Evolutionary conservation across 1,140 invertebrate genomes (phyloP).

Genomic region (Chymomyza costata): DNA sequence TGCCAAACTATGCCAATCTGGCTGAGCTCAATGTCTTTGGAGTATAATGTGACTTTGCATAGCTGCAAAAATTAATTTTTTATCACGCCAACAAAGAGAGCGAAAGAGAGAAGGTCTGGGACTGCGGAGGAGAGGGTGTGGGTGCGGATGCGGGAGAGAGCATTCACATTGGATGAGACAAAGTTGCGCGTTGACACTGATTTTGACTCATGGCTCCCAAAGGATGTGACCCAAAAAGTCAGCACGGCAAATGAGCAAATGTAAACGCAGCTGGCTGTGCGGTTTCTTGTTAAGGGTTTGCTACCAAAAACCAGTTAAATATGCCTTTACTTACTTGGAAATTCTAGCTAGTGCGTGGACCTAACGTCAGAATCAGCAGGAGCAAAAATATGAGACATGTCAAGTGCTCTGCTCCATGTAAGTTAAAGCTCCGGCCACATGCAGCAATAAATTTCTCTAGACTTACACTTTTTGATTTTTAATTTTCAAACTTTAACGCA

Average conservation of each 20-base stretch:
- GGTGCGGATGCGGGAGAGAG: background rate
- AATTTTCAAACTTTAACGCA: too few species aligned
- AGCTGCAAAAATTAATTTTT: slow-evolving; percentile 64
- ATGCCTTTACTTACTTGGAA: slow-evolving; percentile 15
- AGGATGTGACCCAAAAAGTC: slow-evolving; percentile 71
- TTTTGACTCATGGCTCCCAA: slow-evolving; percentile 70
- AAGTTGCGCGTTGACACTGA: slow-evolving; percentile 68
- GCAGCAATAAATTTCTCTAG: too few species aligned
- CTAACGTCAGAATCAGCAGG: slow-evolving; percentile 25
- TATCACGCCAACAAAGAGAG: slow-evolving; percentile 43
- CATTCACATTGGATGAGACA: background rate
- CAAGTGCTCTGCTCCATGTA: background rate
- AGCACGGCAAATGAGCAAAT: slow-evolving; percentile 68
- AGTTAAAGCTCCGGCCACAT: too few species aligned
- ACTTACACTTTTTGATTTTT: too few species aligned
- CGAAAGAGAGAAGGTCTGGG: background rate
- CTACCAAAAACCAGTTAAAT: slow-evolving; percentile 55
- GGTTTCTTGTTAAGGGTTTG: too few species aligned
- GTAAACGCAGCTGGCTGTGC: slow-evolving; percentile 5
- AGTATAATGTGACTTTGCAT: slow-evolving; percentile 42
- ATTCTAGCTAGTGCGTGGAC: slow-evolving; percentile 36
- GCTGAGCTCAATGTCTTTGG: slow-evolving; percentile 1
- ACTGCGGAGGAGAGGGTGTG: background rate
- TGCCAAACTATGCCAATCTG: slow-evolving; percentile 55
- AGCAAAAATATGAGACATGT: slow-evolving; percentile 58